Evolutionary conservation across 2,888 invertebrate genomes (phyloP).

Genomic region (Endotricha flammealis): DNA sequence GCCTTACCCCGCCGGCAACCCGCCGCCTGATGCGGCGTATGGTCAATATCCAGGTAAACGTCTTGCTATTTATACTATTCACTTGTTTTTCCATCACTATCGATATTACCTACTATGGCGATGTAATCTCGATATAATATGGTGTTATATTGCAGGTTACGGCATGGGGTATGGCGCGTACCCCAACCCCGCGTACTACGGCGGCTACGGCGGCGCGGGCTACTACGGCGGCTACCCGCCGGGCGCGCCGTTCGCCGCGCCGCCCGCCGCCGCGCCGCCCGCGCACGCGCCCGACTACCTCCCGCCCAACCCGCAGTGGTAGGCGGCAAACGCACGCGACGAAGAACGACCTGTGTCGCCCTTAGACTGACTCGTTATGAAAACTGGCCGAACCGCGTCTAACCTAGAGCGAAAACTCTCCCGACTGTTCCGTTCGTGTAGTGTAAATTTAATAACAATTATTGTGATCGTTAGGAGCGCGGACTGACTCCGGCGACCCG

Average conservation of each 20-base stretch:
- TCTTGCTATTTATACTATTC: not conserved
- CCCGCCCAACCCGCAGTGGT: slow-evolving; percentile 68
- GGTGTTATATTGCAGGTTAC: slow-evolving; percentile 42
- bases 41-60: slow-evolving; percentile 63
- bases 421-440: slow-evolving; percentile 19
- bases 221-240: slow-evolving; percentile 68
- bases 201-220: slow-evolving; percentile 70
- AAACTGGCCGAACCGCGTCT: not conserved
- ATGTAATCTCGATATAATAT: slow-evolving; percentile 3
- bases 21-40: slow-evolving; percentile 53
- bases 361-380: too few relatives aligned
- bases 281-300: slow-evolving; percentile 41
- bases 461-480: slow-evolving; percentile 19
- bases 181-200: slow-evolving; percentile 73
- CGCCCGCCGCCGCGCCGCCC: slow-evolving; percentile 44
- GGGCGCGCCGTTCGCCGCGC: slow-evolving; percentile 36
- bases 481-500: not conserved
- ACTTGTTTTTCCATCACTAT: not conserved
- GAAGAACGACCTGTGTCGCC: slow-evolving; percentile 1
- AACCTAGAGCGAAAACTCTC: not conserved
- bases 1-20: slow-evolving; percentile 39
- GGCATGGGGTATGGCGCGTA: slow-evolving; percentile 64
- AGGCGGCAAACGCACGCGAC: slow-evolving; percentile 20
- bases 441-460: slow-evolving; percentile 30
- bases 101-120: not conserved